Evolutionary conservation across 2,113 vertebrate genomes (phyloP).

Genomic region (Podiceps cristatus): DNA sequence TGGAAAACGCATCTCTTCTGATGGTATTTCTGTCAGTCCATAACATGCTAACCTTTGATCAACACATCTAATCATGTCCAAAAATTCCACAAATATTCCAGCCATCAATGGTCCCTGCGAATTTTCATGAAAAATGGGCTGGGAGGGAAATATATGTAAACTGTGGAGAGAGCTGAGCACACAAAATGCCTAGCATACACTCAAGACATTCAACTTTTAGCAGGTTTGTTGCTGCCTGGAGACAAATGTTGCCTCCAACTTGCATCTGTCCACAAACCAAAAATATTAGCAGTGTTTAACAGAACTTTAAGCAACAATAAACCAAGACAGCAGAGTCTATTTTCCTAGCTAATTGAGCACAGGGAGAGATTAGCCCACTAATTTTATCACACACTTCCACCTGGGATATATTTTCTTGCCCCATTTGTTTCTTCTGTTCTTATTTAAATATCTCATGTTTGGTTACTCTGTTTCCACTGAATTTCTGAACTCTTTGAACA

Average conservation of each 20-base stretch:
- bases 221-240: neutral
- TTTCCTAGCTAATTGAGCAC: constrained; percentile 9
- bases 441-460: neutral
- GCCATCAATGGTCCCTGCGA: neutral
- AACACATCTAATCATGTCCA: neutral
- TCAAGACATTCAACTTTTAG: neutral
- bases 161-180: neutral
- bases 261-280: neutral
- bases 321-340: neutral
- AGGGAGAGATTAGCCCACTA: neutral
- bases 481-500: constrained; percentile 15
- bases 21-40: neutral
- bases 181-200: neutral
- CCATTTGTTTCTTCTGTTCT: neutral
- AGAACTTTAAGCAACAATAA: constrained; percentile 23
- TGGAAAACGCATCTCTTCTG: neutral
- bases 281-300: neutral
- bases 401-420: neutral
- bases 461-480: neutral
- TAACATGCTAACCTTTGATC: neutral
- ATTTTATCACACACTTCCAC: constrained; percentile 13
- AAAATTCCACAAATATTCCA: neutral
- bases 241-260: neutral
- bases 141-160: neutral
- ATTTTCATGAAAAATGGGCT: neutral